phyloP scores from a whole-genome alignment of 2,888 invertebrate species.

The Nemotelus nigrinus region DNA sequence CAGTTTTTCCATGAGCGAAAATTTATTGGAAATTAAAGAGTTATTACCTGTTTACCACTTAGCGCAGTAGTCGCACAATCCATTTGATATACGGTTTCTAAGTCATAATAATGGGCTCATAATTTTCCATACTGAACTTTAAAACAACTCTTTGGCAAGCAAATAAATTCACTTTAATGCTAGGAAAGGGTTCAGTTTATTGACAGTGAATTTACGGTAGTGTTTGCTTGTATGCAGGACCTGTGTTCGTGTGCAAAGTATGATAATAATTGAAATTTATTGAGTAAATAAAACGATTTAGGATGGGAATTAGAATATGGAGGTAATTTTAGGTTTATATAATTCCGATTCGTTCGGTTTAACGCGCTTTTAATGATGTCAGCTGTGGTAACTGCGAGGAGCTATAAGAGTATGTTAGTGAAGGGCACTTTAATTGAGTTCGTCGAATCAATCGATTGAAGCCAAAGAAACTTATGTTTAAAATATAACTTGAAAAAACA shows the following conservation, averaged over 20 bases:
- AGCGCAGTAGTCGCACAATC: conserved; percentile 11
- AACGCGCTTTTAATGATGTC: too few relatives aligned
- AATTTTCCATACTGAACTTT: conserved; percentile 21
- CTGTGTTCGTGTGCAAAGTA: not conserved
- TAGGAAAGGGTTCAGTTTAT: conserved; percentile 30
- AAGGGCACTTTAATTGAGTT: too few relatives aligned
- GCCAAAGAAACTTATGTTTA: too few relatives aligned
- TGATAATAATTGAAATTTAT: conserved; percentile 8
- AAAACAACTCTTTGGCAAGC: conserved; percentile 11
- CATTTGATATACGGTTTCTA: conserved; percentile 21
- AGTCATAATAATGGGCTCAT: conserved; percentile 21
- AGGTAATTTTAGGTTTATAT: too few relatives aligned
- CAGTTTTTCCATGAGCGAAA: conserved; percentile 8
- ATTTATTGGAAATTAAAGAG: conserved; percentile 40
- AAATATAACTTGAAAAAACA: too few relatives aligned
- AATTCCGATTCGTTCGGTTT: too few relatives aligned
- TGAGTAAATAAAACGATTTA: not conserved
- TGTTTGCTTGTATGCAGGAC: not conserved
- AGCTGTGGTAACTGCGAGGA: too few relatives aligned
- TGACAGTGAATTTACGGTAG: not conserved
- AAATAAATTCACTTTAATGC: conserved; percentile 28
- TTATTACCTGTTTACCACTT: conserved; percentile 40
- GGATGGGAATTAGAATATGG: not conserved
- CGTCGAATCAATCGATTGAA: too few relatives aligned
- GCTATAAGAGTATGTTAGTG: too few relatives aligned